These are phyloP conservation scores for Neodiprion virginianus DNA, from an alignment of 1,140 invertebrate genomes.

Conservation along the genomic window DNA sequence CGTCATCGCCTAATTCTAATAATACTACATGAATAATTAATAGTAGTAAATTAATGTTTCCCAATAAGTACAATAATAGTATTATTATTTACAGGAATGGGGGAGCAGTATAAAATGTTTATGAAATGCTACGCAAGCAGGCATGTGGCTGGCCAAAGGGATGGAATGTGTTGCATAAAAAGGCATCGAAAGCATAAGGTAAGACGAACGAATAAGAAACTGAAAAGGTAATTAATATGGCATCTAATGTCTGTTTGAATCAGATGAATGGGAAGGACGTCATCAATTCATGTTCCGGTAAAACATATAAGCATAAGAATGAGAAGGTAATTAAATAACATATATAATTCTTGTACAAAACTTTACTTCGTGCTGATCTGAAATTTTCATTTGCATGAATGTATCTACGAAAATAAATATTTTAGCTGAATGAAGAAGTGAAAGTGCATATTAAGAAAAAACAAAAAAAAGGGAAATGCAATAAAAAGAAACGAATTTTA, in stretches of 20 bases:
- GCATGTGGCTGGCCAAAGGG: conserved; percentile 13
- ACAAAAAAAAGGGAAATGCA: neutral
- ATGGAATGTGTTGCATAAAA: conserved; percentile 31
- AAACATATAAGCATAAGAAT: neutral
- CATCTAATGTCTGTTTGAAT: too few relatives aligned
- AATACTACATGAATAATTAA: neutral
- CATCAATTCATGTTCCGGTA: neutral
- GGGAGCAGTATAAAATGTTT: conserved; percentile 37
- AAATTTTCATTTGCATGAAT: neutral
- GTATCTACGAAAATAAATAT: neutral
- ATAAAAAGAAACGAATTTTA: neutral
- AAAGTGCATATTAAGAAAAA: conserved; percentile 2
- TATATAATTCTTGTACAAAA: conserved; percentile 15
- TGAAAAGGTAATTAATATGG: neutral
- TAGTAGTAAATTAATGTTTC: neutral
- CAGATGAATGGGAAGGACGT: too few relatives aligned
- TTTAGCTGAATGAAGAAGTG: neutral
- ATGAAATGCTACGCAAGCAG: conserved; percentile 33
- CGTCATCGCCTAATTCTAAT: neutral
- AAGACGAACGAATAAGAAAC: neutral
- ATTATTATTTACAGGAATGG: neutral
- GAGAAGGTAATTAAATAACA: neutral
- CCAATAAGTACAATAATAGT: neutral
- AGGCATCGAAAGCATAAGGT: neutral
- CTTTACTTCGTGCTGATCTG: neutral